Evolutionary conservation across 2,113 vertebrate species (phyloP).

Genomic region (Recurvirostra avosetta): DNA sequence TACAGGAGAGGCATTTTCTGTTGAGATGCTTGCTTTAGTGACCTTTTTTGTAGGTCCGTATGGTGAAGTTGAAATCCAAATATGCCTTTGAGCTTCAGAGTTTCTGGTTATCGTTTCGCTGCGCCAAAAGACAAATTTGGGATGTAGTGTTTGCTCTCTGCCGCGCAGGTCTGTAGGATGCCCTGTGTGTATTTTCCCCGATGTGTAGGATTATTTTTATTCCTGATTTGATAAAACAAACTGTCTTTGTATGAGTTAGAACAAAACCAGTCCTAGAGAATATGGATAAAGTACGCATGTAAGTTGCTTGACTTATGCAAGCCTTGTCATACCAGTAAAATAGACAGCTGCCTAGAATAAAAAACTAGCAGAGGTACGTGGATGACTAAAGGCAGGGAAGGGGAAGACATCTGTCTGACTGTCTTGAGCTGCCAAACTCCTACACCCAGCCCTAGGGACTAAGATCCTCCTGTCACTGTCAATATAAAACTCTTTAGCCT

Average conservation of each 20-base stretch:
- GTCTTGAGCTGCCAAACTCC: slow-evolving; percentile 4
- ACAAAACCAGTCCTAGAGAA: neutral
- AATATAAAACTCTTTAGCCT: neutral
- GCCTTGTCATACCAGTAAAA: neutral
- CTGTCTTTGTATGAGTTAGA: neutral
- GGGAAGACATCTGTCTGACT: neutral
- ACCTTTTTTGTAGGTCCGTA: neutral
- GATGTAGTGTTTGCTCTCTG: neutral
- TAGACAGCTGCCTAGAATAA: neutral
- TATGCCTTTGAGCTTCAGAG: neutral
- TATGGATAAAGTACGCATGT: neutral
- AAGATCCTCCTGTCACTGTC: neutral
- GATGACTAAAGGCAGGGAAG: neutral
- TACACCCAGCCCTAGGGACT: slow-evolving; percentile 1
- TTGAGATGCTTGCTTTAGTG: neutral
- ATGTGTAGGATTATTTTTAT: neutral
- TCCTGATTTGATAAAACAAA: neutral
- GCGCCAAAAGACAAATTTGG: neutral
- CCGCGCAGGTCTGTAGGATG: neutral
- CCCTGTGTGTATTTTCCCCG: neutral
- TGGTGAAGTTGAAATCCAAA: neutral
- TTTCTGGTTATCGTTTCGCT: neutral
- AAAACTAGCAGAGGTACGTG: neutral
- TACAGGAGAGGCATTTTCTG: neutral
- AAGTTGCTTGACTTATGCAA: neutral